Conservation (phyloP, 2,797 vertebrate species). For the Tragopan temminckii region DNA sequence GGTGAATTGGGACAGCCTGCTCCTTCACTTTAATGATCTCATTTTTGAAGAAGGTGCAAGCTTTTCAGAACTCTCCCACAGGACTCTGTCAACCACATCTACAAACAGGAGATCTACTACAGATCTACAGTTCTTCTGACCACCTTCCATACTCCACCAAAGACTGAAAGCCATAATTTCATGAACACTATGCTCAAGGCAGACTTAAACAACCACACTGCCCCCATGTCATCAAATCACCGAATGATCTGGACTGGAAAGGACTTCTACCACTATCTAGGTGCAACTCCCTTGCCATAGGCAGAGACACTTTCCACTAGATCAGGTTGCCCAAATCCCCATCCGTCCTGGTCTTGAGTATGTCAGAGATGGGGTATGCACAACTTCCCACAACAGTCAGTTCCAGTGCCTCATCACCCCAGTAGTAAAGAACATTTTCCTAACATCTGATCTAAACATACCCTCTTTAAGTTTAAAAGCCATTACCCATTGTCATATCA, state of each 20-base stretch:
- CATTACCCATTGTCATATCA: background rate
- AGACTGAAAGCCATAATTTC: background rate
- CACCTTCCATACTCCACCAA: background rate
- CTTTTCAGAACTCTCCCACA: too few relatives aligned
- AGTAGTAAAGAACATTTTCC: background rate
- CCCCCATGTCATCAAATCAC: background rate
- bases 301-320: background rate
- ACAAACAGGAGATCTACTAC: background rate
- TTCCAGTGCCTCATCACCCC: background rate
- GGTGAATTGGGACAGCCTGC: background rate
- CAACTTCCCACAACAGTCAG: background rate
- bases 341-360: background rate
- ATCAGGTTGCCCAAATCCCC: background rate
- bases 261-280: background rate
- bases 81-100: background rate
- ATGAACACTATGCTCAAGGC: background rate
- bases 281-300: too few relatives aligned
- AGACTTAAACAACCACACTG: background rate
- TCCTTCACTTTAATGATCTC: background rate
- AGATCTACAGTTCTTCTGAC: background rate
- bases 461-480: background rate
- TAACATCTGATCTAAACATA: background rate
- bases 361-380: background rate
- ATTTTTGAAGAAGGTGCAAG: too few relatives aligned
- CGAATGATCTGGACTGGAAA: background rate